Evolutionary conservation across 2,797 vertebrate species (phyloP).

Genomic region (Adrianichthys oophorus): DNA sequence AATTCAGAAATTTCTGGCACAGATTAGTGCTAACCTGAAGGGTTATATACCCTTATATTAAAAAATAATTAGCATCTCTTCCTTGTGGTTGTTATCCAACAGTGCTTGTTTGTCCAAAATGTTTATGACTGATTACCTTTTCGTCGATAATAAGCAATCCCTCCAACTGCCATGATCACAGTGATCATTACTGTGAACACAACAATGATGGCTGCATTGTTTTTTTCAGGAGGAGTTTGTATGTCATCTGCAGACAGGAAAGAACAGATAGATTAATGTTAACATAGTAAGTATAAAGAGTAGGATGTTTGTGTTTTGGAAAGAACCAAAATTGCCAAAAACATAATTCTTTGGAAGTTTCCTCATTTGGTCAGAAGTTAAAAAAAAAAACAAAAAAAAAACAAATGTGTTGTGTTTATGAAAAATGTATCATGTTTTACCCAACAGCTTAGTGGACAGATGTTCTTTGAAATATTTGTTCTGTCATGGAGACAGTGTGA

Average conservation of each 20-base stretch:
- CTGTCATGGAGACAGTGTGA: background rate
- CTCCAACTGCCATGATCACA: background rate
- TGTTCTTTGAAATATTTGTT: background rate
- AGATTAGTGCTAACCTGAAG: too few species aligned
- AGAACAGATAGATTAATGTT: background rate
- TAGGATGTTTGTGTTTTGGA: conserved; percentile 26
- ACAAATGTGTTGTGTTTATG: background rate
- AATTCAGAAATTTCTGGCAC: background rate
- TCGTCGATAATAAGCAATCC: conserved; percentile 23
- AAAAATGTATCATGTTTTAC: background rate
- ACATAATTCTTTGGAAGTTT: conserved; percentile 26
- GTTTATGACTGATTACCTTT: conserved; percentile 47
- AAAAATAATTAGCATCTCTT: too few species aligned
- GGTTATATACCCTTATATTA: too few species aligned
- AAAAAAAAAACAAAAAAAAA: conserved; percentile 2
- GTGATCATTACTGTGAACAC: conserved; percentile 20
- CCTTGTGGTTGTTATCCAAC: background rate
- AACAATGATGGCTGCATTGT: conserved; percentile 1
- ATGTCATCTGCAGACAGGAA: conserved; percentile 63
- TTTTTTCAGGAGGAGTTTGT: background rate
- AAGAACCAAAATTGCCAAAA: conserved; percentile 56
- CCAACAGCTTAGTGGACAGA: background rate
- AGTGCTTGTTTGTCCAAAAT: background rate
- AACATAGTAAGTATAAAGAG: background rate
- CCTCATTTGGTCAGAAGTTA: conserved; percentile 8